phyloP scores from a whole-genome alignment of 2,797 vertebrate genomes.

The Scyliorhinus canicula region DNA sequence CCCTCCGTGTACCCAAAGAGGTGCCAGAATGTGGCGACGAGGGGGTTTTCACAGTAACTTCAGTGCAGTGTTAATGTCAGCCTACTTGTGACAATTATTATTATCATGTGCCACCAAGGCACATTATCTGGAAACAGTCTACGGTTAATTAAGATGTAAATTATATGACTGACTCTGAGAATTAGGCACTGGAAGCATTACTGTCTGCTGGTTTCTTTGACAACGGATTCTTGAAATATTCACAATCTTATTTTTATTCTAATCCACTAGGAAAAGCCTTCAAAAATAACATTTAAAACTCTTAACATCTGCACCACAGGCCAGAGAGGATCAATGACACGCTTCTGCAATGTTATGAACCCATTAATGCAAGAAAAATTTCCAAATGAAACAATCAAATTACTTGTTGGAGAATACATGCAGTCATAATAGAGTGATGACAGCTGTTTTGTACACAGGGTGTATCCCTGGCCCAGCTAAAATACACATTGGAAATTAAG shows the following conservation, averaged over 20 bases:
- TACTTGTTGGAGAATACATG: background rate
- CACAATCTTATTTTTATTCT: background rate
- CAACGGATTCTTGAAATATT: background rate
- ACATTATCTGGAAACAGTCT: background rate
- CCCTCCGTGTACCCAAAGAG: no score
- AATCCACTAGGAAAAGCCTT: background rate
- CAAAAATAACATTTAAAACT: background rate
- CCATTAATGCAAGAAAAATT: background rate
- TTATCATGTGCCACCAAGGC: background rate
- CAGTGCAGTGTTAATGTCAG: no score
- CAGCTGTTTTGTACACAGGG: background rate
- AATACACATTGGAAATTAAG: background rate
- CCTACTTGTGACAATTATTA: no score
- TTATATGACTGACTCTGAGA: background rate
- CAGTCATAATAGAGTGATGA: background rate
- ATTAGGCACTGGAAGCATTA: background rate
- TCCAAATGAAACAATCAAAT: background rate
- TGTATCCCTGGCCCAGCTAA: background rate
- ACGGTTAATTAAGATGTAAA: slow-evolving; percentile 19
- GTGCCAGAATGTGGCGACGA: no score
- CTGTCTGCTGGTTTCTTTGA: slow-evolving; percentile 1
- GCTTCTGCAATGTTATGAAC: background rate
- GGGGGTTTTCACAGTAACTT: no score
- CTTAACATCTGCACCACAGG: background rate
- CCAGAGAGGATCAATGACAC: background rate